Percentiles rank a stretch among this genome's conserved stretches.
These are phyloP conservation scores for Scophthalmus maximus DNA, from an alignment of 2,113 vertebrate genomes.

Conservation along the genomic window DNA sequence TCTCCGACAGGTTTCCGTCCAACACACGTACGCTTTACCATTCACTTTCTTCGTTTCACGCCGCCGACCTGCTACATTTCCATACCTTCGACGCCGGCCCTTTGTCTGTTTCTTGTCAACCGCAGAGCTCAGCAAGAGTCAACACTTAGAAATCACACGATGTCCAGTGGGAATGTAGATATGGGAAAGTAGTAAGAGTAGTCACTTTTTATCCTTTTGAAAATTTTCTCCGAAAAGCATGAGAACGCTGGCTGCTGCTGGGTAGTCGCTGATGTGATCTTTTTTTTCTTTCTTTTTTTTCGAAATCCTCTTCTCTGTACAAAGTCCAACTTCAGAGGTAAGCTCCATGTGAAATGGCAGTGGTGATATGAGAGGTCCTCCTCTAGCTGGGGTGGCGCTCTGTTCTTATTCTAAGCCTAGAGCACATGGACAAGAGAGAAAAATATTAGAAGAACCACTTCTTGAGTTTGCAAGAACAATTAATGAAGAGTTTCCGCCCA, in stretches of 20 bases:
- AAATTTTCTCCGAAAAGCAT: slow-evolving; percentile 67
- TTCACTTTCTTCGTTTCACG: slow-evolving; percentile 50
- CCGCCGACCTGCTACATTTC: slow-evolving; percentile 32
- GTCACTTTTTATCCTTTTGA: slow-evolving; percentile 59
- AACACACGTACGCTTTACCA: slow-evolving; percentile 48
- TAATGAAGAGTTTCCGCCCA: slow-evolving; percentile 11
- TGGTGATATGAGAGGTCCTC: slow-evolving; percentile 90
- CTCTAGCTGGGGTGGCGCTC: slow-evolving; percentile 78
- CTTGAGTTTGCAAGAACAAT: not conserved
- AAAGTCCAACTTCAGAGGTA: slow-evolving; percentile 81
- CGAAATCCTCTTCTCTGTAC: slow-evolving; percentile 68
- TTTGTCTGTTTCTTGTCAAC: slow-evolving; percentile 43
- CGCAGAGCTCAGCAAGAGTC: slow-evolving; percentile 54
- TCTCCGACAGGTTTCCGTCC: slow-evolving; percentile 61
- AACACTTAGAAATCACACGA: slow-evolving; percentile 69
- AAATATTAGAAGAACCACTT: slow-evolving; percentile 8
- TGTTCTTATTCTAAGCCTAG: slow-evolving; percentile 87
- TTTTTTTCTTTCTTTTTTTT: slow-evolving; percentile 10
- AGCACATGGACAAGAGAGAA: slow-evolving; percentile 47
- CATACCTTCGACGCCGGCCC: slow-evolving; percentile 32
- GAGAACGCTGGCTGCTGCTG: slow-evolving; percentile 70
- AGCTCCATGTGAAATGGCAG: slow-evolving; percentile 89
- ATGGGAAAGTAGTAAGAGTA: slow-evolving; percentile 74
- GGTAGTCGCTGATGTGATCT: slow-evolving; percentile 58
- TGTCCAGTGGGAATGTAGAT: slow-evolving; percentile 82